Conservation (phyloP, 2,113 vertebrate species). For the Corvus hawaiiensis region DNA sequence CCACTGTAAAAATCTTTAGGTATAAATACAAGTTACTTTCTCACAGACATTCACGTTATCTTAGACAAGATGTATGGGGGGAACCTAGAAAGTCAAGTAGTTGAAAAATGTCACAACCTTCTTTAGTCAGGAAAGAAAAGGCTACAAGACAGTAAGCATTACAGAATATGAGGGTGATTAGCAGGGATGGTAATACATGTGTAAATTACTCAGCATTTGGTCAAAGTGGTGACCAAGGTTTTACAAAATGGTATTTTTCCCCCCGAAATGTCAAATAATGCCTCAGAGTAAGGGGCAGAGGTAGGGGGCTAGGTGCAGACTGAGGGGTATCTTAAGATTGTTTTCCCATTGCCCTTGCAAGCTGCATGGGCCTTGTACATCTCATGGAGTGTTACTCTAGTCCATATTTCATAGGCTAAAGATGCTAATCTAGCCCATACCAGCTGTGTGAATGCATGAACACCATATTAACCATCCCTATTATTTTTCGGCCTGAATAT, state of each 20-base stretch:
- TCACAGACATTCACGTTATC: not conserved
- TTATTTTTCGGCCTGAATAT: not conserved
- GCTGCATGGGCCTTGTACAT: not conserved
- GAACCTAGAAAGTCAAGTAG: not conserved
- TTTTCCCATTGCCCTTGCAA: not conserved
- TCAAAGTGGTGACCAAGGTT: not conserved
- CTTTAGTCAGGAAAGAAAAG: not conserved
- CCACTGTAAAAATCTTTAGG: conserved; percentile 11
- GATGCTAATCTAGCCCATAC: not conserved
- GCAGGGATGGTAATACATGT: not conserved
- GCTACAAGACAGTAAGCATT: not conserved
- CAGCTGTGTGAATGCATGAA: not conserved
- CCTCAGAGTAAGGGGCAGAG: not conserved
- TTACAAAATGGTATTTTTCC: not conserved
- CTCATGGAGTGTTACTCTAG: not conserved
- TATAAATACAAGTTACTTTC: not conserved
- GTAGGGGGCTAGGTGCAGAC: not conserved
- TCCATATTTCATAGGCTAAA: not conserved
- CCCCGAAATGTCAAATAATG: not conserved
- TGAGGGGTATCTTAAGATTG: not conserved
- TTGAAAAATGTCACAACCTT: not conserved
- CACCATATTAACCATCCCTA: not conserved
- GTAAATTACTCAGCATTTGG: not conserved
- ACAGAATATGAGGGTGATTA: not conserved
- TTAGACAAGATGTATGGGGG: not conserved